Evolutionary conservation across 2,797 vertebrate genomes (phyloP), one percentile per base, ranked within the genome.

Genomic region (Lepus townsendii): DNA sequence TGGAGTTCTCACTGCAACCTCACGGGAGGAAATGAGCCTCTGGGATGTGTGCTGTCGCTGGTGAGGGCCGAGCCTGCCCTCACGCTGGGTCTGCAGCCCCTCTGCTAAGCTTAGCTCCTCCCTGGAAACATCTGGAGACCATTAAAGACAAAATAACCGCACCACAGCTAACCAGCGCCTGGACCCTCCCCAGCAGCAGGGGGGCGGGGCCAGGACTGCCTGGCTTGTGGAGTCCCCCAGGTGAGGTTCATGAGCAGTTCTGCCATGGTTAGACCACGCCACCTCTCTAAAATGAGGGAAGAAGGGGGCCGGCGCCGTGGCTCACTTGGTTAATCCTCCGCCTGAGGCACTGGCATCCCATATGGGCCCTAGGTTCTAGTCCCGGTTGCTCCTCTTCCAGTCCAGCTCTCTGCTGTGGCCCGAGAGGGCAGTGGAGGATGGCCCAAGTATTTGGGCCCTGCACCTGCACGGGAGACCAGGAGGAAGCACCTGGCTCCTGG

Each of bases 41-140:
- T 52, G 88, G 54, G 75, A 84, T 72, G 80, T 75, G 57, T 78
- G 60, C 1, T 83, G 72, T 54, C 11, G 26, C 72, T 54, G 47
- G 83, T 54, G 65, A 91, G 83, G 13, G 65, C 69, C 68, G 7
- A 19, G 79, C 27, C 32, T 1, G 27, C 63, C 30, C 52, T 88
- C 50, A 57, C 35, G 89, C 57, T 68, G 65, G 66, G 66, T 65
- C 73, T 66, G 68, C 24, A 13, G 26, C 50, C 17, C 60, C n/a
- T 95, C 38, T 50, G 63, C 35, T 47, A 47, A 47, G 7, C 72
- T 90, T 52, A 57, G 86, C 3, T 14, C 63, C 75, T 89, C 57
- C 13, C 85, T 60, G 52, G 79, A 57, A 77, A 92, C 76, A 87
- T 94, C 93, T 96, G 80, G 89, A 96, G 92, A 24, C 78, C 66